Percentiles rank a stretch among this genome's conserved stretches.
These are phyloP conservation scores for Eubucco bourcierii DNA, from an alignment of 2,113 vertebrate species.

Conservation along the genomic window DNA sequence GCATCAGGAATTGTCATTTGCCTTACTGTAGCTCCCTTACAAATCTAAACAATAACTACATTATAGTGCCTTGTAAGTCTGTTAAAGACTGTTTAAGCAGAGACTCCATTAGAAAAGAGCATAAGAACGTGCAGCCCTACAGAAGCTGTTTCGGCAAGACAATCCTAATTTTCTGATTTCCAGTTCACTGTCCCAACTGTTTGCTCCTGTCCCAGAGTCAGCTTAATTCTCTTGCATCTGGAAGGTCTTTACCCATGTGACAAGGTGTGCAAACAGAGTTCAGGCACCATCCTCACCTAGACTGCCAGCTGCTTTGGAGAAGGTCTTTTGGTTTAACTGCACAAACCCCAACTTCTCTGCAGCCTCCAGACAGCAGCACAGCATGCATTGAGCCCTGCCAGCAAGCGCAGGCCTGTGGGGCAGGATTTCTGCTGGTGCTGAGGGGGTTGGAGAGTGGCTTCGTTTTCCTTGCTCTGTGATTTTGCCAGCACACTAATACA, in stretches of 20 bases:
- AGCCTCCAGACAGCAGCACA: neutral
- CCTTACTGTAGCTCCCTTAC: neutral
- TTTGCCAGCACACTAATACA: neutral
- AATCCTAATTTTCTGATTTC: neutral
- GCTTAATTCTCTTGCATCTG: neutral
- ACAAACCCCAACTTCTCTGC: neutral
- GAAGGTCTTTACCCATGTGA: neutral
- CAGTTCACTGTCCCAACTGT: neutral
- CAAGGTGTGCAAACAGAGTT: neutral
- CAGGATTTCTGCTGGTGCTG: neutral
- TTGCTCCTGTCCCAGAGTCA: neutral
- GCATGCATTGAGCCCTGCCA: neutral
- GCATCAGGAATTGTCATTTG: neutral
- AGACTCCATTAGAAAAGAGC: neutral
- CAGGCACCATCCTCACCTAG: neutral
- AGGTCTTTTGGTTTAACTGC: neutral
- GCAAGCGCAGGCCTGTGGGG: neutral
- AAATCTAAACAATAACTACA: neutral
- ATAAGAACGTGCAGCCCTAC: neutral
- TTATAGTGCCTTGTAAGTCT: neutral
- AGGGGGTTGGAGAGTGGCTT: neutral
- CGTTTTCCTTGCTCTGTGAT: neutral
- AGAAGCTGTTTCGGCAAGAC: neutral
- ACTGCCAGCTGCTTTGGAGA: neutral
- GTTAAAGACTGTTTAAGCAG: neutral